Conservation (phyloP, 2,797 vertebrate species). For the Fundulus diaphanus region DNA sequence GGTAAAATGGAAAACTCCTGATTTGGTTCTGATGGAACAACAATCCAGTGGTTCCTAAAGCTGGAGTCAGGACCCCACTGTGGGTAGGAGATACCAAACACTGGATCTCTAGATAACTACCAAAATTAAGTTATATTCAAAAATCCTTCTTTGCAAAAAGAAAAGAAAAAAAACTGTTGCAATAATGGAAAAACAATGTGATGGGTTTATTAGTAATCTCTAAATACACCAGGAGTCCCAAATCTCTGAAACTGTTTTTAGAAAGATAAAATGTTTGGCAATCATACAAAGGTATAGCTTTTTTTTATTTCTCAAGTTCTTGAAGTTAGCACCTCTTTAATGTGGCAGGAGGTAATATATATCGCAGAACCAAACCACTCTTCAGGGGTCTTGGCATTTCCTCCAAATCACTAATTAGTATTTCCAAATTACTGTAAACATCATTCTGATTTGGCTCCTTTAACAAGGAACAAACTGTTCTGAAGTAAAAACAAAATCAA, state of each 20-base stretch:
- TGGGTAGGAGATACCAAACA: neutral
- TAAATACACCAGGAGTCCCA: neutral
- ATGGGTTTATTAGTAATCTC: neutral
- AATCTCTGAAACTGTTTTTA: too few relatives aligned
- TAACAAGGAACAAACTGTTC: neutral
- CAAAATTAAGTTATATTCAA: neutral
- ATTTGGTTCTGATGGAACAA: constrained; percentile 1
- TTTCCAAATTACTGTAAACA: neutral
- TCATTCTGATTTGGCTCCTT: constrained; percentile 7
- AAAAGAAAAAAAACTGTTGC: neutral
- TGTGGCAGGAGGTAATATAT: neutral
- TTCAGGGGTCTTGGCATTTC: constrained; percentile 3
- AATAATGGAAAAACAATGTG: neutral
- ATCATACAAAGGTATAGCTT: neutral
- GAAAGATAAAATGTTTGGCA: neutral
- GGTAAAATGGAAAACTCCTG: neutral
- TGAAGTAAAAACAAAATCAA: constrained; percentile 4
- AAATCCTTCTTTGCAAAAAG: neutral
- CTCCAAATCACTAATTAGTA: neutral
- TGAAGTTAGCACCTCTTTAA: neutral
- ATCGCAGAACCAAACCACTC: constrained; percentile 4
- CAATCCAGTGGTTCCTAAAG: neutral
- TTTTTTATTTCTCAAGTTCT: neutral
- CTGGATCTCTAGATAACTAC: neutral
- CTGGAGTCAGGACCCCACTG: neutral